Conservation (phyloP, 2,888 invertebrate genomes). For the Lepidocyrtinus sp. region DNA sequence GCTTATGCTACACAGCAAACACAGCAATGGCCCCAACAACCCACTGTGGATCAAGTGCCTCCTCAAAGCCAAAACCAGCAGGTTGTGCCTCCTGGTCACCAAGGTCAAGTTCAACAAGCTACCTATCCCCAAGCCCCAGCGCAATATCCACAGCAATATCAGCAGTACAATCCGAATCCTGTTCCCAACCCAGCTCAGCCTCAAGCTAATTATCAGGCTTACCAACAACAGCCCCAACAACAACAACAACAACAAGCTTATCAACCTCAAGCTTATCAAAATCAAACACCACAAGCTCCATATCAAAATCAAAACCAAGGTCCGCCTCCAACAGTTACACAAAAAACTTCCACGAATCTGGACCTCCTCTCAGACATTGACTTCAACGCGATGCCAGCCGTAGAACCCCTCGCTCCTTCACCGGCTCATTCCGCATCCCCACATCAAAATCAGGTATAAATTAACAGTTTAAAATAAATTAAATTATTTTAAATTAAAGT, state of each 20-base stretch:
- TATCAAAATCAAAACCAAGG: constrained; percentile 43
- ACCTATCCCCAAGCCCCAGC: constrained; percentile 12
- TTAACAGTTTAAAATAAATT: too few relatives aligned
- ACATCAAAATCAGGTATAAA: constrained; percentile 12
- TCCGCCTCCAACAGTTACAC: too few relatives aligned
- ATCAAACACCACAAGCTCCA: constrained; percentile 26
- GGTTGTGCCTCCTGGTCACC: background rate
- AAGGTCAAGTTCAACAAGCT: constrained; percentile 55
- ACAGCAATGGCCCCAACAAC: constrained; percentile 9
- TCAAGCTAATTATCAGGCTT: background rate
- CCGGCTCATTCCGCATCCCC: background rate
- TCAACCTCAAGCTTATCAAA: constrained; percentile 44
- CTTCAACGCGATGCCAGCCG: constrained; percentile 35
- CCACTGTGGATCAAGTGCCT: constrained; percentile 28
- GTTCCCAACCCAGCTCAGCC: background rate
- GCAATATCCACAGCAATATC: constrained; percentile 33
- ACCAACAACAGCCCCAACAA: constrained; percentile 1
- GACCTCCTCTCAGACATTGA: constrained; percentile 57
- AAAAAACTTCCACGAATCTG: constrained; percentile 71
- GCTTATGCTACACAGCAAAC: constrained; percentile 1
- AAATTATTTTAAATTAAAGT: too few relatives aligned
- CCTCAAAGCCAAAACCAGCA: constrained; percentile 7
- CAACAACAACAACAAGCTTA: constrained; percentile 13
- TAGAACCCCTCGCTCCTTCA: constrained; percentile 49
- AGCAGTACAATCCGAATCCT: constrained; percentile 19